Base-by-base conservation (phyloP, 2,888 invertebrate species). In the Zele albiditarsus region DNA sequence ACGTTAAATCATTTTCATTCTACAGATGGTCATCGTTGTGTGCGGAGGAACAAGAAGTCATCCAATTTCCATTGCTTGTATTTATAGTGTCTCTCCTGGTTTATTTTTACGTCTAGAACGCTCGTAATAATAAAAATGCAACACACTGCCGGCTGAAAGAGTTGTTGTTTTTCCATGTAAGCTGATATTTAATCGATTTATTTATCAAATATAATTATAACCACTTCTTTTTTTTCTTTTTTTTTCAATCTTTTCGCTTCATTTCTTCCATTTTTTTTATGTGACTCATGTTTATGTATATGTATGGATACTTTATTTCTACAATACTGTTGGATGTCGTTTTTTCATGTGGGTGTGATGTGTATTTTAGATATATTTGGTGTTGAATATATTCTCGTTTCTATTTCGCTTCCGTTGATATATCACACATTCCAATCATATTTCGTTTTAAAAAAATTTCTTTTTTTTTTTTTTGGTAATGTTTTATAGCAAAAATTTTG, bases 41-140 rank as follows among this genome's bases (percentile, higher is more conserved):
- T 68, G 71, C 28, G 33, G 82, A 49, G 53, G 82, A 80, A 78
- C 76, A 79, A 80, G 53, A 53, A 53, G 80, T 80, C 84, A 78
- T 84, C 84, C 83, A 82, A 87, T 87, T 86, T 84, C 80, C 83
- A 85, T 85, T 80, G 82, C 85, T 85, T 82, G 83, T 88, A 88
- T 87, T 87, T 87, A 85, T 88, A 88, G 88, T 87, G 85, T 81
- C 58, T 53, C 53, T 72, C 68, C 76, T 74, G 76, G 77, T 81
- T 77, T 80, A 78, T 80, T 78, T 79, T 81, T 77, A 76, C 78
- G 31, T 77, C 77, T 69, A 67, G 57, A 46, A 71, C 60, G 28
- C 70, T 53, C 33, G 31, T n/a, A 57, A 60, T 58, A 73, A 75
- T 77, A 80, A 82, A 78, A 79, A 82, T 83, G 80, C 77, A 67